These are phyloP conservation scores for Callospermophilus lateralis DNA, from an alignment of 2,113 vertebrate species.

Conservation along the genomic window DNA sequence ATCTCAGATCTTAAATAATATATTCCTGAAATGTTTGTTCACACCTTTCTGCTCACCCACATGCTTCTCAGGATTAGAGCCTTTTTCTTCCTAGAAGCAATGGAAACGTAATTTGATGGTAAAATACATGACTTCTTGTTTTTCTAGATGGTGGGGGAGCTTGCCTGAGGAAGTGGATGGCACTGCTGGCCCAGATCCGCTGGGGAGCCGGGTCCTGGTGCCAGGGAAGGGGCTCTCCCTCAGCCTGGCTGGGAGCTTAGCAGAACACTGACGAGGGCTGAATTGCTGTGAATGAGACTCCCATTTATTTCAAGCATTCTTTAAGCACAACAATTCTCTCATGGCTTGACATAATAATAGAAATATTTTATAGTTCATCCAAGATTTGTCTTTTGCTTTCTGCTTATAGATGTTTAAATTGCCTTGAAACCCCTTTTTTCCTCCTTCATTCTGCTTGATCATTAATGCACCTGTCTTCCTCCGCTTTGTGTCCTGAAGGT, in stretches of 20 bases:
- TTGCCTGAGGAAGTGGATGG: not conserved
- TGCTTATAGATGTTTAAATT: not conserved
- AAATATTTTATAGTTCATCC: not conserved
- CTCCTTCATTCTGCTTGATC: not conserved
- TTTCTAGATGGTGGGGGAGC: not conserved
- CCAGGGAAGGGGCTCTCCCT: not conserved
- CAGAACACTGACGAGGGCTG: not conserved
- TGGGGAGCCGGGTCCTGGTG: not conserved
- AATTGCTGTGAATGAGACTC: not conserved
- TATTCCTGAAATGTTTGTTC: slow-evolving; percentile 19
- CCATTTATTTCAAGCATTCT: not conserved
- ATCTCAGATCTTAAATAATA: not conserved
- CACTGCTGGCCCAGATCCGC: not conserved
- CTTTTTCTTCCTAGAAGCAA: not conserved
- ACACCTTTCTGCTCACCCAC: not conserved
- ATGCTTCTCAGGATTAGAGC: not conserved
- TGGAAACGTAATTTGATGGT: not conserved
- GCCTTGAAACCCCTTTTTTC: not conserved
- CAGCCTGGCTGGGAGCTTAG: not conserved
- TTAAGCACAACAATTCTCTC: not conserved
- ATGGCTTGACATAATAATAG: not conserved
- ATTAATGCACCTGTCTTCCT: not conserved
- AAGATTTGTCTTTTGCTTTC: not conserved
- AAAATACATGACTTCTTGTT: not conserved
- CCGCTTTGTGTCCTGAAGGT: not conserved